These are phyloP conservation scores for Xestia c-nigrum DNA, from an alignment of 2,888 invertebrate genomes.

Conservation along the genomic window DNA sequence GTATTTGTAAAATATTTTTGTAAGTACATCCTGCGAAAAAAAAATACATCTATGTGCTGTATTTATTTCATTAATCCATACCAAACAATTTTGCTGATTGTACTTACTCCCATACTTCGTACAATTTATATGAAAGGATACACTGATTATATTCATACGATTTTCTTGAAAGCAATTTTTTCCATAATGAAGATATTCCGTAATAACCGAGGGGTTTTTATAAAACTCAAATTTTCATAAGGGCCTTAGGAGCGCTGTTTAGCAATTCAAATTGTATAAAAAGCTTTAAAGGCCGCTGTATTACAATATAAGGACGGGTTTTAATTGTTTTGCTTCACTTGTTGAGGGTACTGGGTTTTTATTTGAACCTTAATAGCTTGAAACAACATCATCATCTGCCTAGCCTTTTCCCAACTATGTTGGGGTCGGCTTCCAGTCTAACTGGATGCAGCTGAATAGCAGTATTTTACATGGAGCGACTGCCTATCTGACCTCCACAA, in stretches of 20 bases:
- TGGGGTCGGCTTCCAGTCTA: too few relatives aligned
- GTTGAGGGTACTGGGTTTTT: constrained; percentile 35
- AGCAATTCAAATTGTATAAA: constrained; percentile 75
- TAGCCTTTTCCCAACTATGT: too few relatives aligned
- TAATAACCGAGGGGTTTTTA: constrained; percentile 67
- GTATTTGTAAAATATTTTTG: background rate
- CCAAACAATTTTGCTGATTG: constrained; percentile 16
- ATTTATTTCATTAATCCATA: background rate
- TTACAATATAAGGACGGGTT: constrained; percentile 66
- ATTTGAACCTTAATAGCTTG: constrained; percentile 34
- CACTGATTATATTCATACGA: constrained; percentile 48
- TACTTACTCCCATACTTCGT: constrained; percentile 16
- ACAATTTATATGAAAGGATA: constrained; percentile 43
- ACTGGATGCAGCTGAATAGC: too few relatives aligned
- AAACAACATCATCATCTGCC: too few relatives aligned
- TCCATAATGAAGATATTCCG: constrained; percentile 72
- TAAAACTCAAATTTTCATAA: constrained; percentile 68
- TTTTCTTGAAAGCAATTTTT: constrained; percentile 70
- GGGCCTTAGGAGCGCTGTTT: constrained; percentile 68
- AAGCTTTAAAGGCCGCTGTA: constrained; percentile 67
- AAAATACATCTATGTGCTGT: background rate
- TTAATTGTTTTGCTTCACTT: constrained; percentile 69
- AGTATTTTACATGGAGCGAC: too few relatives aligned
- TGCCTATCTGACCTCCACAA: too few relatives aligned
- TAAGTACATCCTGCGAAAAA: background rate